A percentile compares a stretch with the other conserved stretches of the same genome.
Conservation (phyloP, 2,888 invertebrate genomes). For the Lissonota sp. region DNA sequence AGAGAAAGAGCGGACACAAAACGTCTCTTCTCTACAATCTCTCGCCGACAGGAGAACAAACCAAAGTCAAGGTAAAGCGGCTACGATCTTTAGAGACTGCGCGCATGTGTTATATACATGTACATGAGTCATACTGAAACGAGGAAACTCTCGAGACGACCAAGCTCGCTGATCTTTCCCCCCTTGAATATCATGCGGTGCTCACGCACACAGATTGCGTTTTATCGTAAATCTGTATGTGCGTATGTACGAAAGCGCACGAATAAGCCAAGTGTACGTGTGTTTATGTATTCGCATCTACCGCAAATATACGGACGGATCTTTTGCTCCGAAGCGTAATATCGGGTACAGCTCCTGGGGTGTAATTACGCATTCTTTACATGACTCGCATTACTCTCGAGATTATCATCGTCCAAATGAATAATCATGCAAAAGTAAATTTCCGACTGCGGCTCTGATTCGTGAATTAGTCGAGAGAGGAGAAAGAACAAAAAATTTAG, state of each 20-base stretch:
- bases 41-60: conserved; percentile 65
- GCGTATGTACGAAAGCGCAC: not conserved
- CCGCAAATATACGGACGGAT: conserved; percentile 10
- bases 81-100: conserved; percentile 71
- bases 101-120: not conserved
- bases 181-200: conserved; percentile 19
- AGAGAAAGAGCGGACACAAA: conserved; percentile 53
- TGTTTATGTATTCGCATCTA: conserved; percentile 1
- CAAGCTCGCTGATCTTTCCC: conserved; percentile 16
- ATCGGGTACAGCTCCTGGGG: conserved; percentile 33
- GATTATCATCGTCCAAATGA: conserved; percentile 8
- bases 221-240: conserved; percentile 5
- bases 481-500: too few species aligned
- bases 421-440: conserved; percentile 4
- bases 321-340: conserved; percentile 31
- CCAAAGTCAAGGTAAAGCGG: conserved; percentile 79
- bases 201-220: conserved; percentile 19
- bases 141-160: conserved; percentile 27
- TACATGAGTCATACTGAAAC: conserved; percentile 19
- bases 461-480: conserved; percentile 5
- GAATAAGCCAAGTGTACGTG: not conserved
- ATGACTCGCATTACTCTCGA: conserved; percentile 35
- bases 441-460: not conserved
- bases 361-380: conserved; percentile 54
- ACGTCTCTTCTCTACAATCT: conserved; percentile 30